phyloP scores from a whole-genome alignment of 2,113 vertebrate genomes.

The Petroica traversi region DNA sequence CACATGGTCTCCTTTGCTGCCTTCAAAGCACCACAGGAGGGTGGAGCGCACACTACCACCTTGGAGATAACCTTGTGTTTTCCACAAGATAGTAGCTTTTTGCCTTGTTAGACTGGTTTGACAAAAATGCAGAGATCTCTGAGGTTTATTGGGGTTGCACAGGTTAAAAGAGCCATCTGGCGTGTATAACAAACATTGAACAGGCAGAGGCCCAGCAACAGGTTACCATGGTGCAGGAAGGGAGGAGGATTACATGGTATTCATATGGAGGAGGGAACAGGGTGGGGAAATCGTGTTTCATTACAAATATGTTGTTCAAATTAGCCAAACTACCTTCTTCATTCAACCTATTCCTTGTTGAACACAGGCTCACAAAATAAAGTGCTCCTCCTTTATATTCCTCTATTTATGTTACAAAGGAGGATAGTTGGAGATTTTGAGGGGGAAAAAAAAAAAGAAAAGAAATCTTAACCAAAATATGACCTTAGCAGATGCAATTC shows the following conservation, averaged over 20 bases:
- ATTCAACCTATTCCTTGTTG: conserved; percentile 19
- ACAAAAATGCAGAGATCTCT: not conserved
- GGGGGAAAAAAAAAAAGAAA: not conserved
- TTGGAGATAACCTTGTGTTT: not conserved
- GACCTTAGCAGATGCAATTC: conserved; percentile 62
- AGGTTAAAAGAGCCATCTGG: not conserved
- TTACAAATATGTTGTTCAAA: not conserved
- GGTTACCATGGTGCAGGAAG: not conserved
- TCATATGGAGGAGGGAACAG: not conserved
- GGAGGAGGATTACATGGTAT: not conserved
- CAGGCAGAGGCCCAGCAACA: not conserved
- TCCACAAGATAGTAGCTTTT: not conserved
- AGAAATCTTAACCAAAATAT: conserved; percentile 48
- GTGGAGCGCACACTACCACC: not conserved
- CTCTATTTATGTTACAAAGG: conserved; percentile 50
- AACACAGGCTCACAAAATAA: conserved; percentile 31
- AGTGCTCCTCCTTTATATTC: not conserved
- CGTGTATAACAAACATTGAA: not conserved
- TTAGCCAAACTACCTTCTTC: conserved; percentile 21
- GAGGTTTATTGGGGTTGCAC: not conserved
- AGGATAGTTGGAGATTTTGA: conserved; percentile 12
- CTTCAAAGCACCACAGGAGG: not conserved
- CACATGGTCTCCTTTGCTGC: not conserved
- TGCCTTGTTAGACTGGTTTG: not conserved
- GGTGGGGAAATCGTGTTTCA: not conserved